These are phyloP conservation scores for Todus mexicanus DNA, from an alignment of 2,797 vertebrate species.

Conservation along the genomic window DNA sequence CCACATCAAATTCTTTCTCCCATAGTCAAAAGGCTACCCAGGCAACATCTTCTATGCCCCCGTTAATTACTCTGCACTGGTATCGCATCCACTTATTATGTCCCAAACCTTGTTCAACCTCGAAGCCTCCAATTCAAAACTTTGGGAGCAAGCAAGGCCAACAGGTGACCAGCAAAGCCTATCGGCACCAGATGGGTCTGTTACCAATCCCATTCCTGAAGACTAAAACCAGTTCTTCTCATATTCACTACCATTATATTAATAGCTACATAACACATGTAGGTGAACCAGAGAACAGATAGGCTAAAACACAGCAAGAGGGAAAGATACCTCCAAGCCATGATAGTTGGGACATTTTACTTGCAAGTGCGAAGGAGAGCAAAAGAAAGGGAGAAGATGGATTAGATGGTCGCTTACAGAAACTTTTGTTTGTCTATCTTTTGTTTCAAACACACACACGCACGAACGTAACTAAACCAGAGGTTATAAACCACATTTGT, in stretches of 20 bases:
- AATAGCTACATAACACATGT: rapidly evolving
- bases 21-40: rapidly evolving
- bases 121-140: neutral
- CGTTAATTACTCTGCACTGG: neutral
- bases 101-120: neutral
- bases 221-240: neutral
- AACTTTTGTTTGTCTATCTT: neutral
- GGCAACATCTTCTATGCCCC: rapidly evolving
- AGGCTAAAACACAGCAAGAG: neutral
- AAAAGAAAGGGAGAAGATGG: neutral
- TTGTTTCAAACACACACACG: neutral
- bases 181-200: neutral
- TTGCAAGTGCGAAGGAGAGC: neutral
- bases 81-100: neutral
- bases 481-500: neutral
- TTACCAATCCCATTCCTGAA: neutral
- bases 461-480: neutral
- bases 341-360: neutral
- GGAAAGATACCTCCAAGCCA: neutral
- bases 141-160: neutral
- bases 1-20: neutral
- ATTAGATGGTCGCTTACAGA: neutral
- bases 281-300: neutral
- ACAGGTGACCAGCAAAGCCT: neutral
- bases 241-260: neutral